These are phyloP conservation scores for Miichthys miiuy DNA, from an alignment of 2,797 vertebrate species.

Conservation along the genomic window DNA sequence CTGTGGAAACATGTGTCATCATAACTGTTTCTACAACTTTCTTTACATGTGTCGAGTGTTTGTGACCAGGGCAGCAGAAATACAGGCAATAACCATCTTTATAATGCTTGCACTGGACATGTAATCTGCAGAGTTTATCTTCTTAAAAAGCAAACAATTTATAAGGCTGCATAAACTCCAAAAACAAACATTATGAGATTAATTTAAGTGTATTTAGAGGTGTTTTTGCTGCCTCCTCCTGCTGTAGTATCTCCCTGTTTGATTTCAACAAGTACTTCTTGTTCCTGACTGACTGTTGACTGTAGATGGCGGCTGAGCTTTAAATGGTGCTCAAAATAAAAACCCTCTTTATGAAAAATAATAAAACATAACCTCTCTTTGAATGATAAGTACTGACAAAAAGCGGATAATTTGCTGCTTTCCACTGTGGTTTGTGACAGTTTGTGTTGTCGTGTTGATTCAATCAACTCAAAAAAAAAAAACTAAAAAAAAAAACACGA, in stretches of 20 bases:
- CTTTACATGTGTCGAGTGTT: background rate
- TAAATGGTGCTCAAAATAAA: conserved; percentile 23
- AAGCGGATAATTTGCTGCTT: rapidly evolving
- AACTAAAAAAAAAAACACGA: too few species aligned
- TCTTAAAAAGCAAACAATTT: background rate
- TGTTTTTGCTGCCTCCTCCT: background rate
- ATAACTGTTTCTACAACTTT: background rate
- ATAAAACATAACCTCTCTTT: background rate
- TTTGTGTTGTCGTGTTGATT: background rate
- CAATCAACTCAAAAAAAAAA: background rate
- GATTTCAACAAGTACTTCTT: conserved; percentile 24
- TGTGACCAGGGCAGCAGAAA: background rate
- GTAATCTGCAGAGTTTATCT: background rate
- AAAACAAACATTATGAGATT: background rate
- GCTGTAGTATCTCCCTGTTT: background rate
- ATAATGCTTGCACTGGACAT: too few species aligned
- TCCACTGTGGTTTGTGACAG: background rate
- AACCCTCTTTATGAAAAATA: background rate
- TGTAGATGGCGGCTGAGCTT: conserved; percentile 54
- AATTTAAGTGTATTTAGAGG: background rate
- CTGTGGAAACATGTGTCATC: background rate
- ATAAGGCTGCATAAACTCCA: too few species aligned
- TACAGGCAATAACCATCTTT: background rate
- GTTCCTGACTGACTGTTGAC: conserved; percentile 16
- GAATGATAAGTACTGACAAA: background rate